Evolutionary conservation across 2,797 vertebrate species (phyloP).

Genomic region (Sparidentex hasta): DNA sequence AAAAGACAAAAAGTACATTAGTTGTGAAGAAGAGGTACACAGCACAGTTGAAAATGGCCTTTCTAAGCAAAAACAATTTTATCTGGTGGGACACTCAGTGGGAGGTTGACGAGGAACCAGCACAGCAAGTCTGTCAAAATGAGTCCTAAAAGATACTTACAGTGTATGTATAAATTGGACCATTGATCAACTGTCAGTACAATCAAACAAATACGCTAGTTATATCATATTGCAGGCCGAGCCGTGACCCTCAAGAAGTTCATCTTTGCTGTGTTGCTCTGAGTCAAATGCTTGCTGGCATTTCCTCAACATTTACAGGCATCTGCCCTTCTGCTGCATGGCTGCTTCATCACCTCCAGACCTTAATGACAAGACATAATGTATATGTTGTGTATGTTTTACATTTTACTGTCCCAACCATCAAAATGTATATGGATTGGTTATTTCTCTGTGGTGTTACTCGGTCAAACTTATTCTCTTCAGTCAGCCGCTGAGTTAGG

Average conservation of each 20-base stretch:
- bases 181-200: not conserved
- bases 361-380: slow-evolving; percentile 11
- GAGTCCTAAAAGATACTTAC: not conserved
- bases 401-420: not conserved
- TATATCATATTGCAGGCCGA: not conserved
- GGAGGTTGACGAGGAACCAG: too few species aligned
- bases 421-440: not conserved
- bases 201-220: too few species aligned
- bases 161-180: not conserved
- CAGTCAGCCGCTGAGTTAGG: not conserved
- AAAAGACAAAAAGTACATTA: too few species aligned
- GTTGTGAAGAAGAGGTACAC: too few species aligned
- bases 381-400: not conserved
- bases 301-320: not conserved
- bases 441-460: not conserved
- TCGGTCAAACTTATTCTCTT: not conserved
- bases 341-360: slow-evolving; percentile 16
- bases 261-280: not conserved
- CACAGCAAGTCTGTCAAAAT: not conserved
- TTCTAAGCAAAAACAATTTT: not conserved
- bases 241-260: not conserved
- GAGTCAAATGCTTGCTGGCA: not conserved
- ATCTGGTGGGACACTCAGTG: too few species aligned
- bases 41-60: too few species aligned
- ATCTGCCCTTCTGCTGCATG: slow-evolving; percentile 12